Evolutionary conservation across 2,888 invertebrate species (phyloP).

Genomic region (Iphiclides podalirius): DNA sequence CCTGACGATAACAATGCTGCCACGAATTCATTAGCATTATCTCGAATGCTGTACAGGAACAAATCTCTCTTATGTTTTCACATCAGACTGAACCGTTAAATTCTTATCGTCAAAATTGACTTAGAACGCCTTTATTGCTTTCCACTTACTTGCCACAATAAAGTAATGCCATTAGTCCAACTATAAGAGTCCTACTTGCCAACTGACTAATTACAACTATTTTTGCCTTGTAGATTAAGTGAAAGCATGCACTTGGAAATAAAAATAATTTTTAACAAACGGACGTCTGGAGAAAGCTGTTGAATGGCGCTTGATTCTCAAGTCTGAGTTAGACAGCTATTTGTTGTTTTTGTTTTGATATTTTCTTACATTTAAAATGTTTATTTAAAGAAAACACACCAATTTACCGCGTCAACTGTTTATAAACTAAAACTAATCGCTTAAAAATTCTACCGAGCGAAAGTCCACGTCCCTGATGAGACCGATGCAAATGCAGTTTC

Average conservation of each 20-base stretch:
- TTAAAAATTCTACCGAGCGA: background rate
- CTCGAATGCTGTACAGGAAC: background rate
- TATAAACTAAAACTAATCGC: too few relatives aligned
- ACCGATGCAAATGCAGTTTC: slow-evolving; percentile 1
- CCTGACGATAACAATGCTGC: background rate
- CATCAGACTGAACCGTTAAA: slow-evolving; percentile 2
- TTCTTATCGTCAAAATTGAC: slow-evolving; percentile 3
- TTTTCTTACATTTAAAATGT: too few relatives aligned
- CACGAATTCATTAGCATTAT: background rate
- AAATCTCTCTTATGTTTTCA: background rate
- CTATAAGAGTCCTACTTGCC: slow-evolving; percentile 11
- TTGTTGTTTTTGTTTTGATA: background rate
- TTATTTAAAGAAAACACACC: too few relatives aligned
- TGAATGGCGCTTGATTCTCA: background rate
- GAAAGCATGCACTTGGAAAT: slow-evolving; percentile 16
- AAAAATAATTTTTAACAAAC: slow-evolving; percentile 2
- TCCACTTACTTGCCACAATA: slow-evolving; percentile 2
- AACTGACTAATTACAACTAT: slow-evolving; percentile 18
- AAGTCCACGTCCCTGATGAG: background rate
- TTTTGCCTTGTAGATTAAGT: slow-evolving; percentile 12
- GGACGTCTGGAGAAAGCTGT: slow-evolving; percentile 8
- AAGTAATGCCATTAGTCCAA: slow-evolving; percentile 6
- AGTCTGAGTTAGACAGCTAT: background rate
- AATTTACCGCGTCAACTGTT: too few relatives aligned
- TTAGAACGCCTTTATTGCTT: slow-evolving; percentile 7